Conservation (phyloP, 2,888 invertebrate species). For the Limenitis camilla region DNA sequence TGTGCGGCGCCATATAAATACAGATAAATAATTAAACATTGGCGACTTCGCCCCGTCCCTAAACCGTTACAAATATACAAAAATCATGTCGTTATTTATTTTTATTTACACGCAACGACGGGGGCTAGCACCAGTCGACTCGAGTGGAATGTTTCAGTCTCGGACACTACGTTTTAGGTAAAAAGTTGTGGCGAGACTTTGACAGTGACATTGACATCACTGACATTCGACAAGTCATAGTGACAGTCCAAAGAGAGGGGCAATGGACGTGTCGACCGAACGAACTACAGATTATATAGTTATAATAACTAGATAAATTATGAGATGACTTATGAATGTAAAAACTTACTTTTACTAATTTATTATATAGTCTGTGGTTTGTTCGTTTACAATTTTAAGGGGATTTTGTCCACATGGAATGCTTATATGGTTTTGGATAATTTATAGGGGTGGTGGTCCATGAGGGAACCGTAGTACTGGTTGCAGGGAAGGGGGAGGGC, state of each 20-base stretch:
- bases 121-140: conserved; percentile 26
- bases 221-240: neutral
- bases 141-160: conserved; percentile 36
- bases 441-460: conserved; percentile 87
- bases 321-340: neutral
- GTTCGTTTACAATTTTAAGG: too few relatives aligned
- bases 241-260: conserved; percentile 8
- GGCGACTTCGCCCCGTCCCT: conserved; percentile 32
- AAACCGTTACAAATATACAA: conserved; percentile 55
- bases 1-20: conserved; percentile 45
- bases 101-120: conserved; percentile 35
- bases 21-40: conserved; percentile 39
- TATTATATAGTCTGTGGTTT: conserved; percentile 1
- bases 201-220: neutral
- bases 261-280: conserved; percentile 5
- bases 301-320: conserved; percentile 5
- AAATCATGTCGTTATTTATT: conserved; percentile 13
- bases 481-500: conserved; percentile 80
- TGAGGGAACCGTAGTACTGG: conserved; percentile 93
- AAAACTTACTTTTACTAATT: neutral
- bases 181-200: conserved; percentile 24
- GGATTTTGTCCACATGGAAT: too few relatives aligned
- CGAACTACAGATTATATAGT: conserved; percentile 10
- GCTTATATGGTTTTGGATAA: too few relatives aligned
- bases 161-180: conserved; percentile 34